phyloP scores from a whole-genome alignment of 1,140 invertebrate species.

The Zaprionus inermis region DNA sequence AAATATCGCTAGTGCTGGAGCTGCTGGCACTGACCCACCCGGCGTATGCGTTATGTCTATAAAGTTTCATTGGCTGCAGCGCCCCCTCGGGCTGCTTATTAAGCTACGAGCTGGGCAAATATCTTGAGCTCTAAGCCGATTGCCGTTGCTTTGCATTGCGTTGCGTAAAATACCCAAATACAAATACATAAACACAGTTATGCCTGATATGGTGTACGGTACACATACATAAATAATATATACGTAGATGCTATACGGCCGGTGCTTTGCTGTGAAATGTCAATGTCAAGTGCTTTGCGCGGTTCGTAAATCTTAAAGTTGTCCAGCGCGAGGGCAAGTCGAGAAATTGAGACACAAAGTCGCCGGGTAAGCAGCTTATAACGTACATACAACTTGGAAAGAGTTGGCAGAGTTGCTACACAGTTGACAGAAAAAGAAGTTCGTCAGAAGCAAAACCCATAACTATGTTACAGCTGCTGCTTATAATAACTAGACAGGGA shows the following conservation, averaged over 20 bases:
- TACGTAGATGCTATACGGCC: not conserved
- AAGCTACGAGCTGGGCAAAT: slow-evolving; percentile 2
- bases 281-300: slow-evolving; percentile 53
- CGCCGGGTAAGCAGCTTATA: slow-evolving; percentile 62
- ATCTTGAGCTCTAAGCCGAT: slow-evolving; percentile 32
- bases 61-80: slow-evolving; percentile 24
- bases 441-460: slow-evolving; percentile 67
- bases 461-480: slow-evolving; percentile 66
- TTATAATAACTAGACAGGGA: slow-evolving; percentile 70
- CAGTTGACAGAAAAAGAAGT: slow-evolving; percentile 22
- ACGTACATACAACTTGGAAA: not conserved
- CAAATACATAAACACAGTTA: not conserved
- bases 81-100: slow-evolving; percentile 29
- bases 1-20: slow-evolving; percentile 2
- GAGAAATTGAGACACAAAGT: slow-evolving; percentile 63
- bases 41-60: slow-evolving; percentile 41
- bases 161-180: slow-evolving; percentile 1
- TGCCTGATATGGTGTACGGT: not conserved
- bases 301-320: slow-evolving; percentile 65
- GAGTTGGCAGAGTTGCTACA: slow-evolving; percentile 19
- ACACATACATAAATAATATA: slow-evolving; percentile 5
- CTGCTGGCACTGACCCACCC: not conserved
- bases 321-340: slow-evolving; percentile 48
- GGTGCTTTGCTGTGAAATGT: slow-evolving; percentile 51
- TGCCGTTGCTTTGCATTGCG: slow-evolving; percentile 6